Conservation (phyloP, 1,140 invertebrate genomes). For the Euwallacea fornicatus region DNA sequence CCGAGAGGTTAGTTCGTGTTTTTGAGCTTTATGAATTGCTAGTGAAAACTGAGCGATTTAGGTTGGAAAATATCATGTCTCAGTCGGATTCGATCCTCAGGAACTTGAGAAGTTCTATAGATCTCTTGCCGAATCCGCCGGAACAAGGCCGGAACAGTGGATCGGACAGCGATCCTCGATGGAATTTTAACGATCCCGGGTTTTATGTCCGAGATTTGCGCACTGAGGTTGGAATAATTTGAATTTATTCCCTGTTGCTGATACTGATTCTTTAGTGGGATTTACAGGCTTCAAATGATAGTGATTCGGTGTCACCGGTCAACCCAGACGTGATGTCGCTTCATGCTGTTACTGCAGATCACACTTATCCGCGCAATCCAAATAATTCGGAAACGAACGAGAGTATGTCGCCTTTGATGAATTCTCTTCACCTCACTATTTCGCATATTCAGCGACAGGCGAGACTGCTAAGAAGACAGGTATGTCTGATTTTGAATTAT, state of each 20-base stretch:
- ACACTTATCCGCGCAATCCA: conserved; percentile 51
- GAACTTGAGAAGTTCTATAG: conserved; percentile 48
- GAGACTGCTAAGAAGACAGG: conserved; percentile 45
- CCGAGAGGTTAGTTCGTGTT: conserved; percentile 36
- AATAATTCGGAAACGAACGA: conserved; percentile 34
- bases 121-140: conserved; percentile 39
- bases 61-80: conserved; percentile 49
- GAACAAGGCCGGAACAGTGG: conserved; percentile 11
- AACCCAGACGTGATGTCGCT: not conserved
- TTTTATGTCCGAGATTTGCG: conserved; percentile 46
- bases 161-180: conserved; percentile 21
- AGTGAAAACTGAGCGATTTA: conserved; percentile 1
- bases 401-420: conserved; percentile 47
- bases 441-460: conserved; percentile 51
- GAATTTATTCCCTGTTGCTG: no score
- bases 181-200: conserved; percentile 42
- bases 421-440: conserved; percentile 49
- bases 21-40: not conserved
- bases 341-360: conserved; percentile 47
- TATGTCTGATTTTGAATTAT: not conserved
- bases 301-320: not conserved
- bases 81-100: conserved; percentile 50
- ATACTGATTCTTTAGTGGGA: no score
- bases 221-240: conserved; percentile 11
- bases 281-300: conserved; percentile 5